Percentiles rank a stretch among this genome's conserved stretches.
phyloP scores from a whole-genome alignment of 2,797 vertebrate species.

The Pseudochromis fuscus region DNA sequence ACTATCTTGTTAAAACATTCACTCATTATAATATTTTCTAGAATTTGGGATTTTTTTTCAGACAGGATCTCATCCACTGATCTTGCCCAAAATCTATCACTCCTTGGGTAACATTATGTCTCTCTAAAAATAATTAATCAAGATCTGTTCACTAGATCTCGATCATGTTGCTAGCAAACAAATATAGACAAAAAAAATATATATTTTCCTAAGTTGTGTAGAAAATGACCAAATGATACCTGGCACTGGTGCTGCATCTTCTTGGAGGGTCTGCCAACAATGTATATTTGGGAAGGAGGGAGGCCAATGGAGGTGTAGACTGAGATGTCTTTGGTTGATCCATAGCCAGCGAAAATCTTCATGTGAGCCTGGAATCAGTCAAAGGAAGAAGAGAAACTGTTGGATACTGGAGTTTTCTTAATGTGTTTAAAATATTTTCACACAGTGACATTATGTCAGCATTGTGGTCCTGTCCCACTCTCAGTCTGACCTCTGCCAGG shows the following conservation, averaged over 20 bases:
- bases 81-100: too few species aligned
- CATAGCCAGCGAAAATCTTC: conserved; percentile 95
- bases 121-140: too few species aligned
- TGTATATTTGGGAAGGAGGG: conserved; percentile 93
- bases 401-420: background rate
- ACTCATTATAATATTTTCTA: too few species aligned
- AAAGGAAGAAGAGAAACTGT: conserved; percentile 21
- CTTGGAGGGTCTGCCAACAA: conserved; percentile 95
- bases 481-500: conserved; percentile 89
- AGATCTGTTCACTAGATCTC: too few species aligned
- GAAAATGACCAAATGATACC: conserved; percentile 78
- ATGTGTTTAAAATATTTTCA: background rate
- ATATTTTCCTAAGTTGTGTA: background rate
- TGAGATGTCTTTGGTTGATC: conserved; percentile 98
- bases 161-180: too few species aligned
- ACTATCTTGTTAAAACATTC: too few species aligned
- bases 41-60: too few species aligned
- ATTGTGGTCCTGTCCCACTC: background rate
- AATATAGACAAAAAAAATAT: background rate
- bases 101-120: too few species aligned
- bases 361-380: conserved; percentile 87
- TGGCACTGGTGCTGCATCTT: conserved; percentile 98
- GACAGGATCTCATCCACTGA: too few species aligned
- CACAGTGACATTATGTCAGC: background rate
- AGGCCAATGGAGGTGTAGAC: conserved; percentile 95